Base-by-base conservation (phyloP, 2,888 invertebrate genomes). In the Cinara cedri region DNA sequence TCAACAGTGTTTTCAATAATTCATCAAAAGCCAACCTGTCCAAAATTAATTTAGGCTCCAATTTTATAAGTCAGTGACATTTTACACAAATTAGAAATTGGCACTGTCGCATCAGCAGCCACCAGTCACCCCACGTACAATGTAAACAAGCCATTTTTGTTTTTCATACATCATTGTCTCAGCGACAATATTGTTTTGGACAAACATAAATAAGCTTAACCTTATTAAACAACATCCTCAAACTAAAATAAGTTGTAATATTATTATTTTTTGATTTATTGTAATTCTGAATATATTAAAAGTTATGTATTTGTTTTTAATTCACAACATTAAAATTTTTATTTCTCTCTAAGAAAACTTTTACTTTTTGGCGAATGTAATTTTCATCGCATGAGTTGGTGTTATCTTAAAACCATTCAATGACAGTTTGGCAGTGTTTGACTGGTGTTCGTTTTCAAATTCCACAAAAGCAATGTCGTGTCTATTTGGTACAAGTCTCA, bases 391-490 rank as follows among this genome's bases (percentile, higher is more conserved):
- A 87, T 98, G 95, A 0, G 96, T 96, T 0, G 98, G 98, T 34
- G 98, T 97, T 80, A 99, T 97, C 88, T 98, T 98, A 87, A 99
- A 99, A 74, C 97, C 97, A 88, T 99, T 97, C 26, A 99, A 89
- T 1, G 98, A 96, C 87, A 98, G 97, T 86, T 97, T 97, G 0
- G 98, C 98, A 0, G 96, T 94, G 42, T 94, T 94, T 4, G 97
- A 95, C 85, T 97, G 96, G 84, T 94, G 89, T 87, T 98, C 97
- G 85, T 94, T 96, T 83, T 95, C 95, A 87, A 99, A 98, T 86
- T 99, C 99, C 55, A 99, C 98, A 87, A 99, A 99, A 1, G 99
- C 99, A 87, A 99, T 99, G 85, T 98, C 99, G 85, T 97, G 97
- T 80, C 99, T 90, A 85, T 98, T 98, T 3, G 99, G 98, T 44